Base-by-base conservation (phyloP, 1,140 invertebrate genomes). In the Heliconius melpomene region DNA sequence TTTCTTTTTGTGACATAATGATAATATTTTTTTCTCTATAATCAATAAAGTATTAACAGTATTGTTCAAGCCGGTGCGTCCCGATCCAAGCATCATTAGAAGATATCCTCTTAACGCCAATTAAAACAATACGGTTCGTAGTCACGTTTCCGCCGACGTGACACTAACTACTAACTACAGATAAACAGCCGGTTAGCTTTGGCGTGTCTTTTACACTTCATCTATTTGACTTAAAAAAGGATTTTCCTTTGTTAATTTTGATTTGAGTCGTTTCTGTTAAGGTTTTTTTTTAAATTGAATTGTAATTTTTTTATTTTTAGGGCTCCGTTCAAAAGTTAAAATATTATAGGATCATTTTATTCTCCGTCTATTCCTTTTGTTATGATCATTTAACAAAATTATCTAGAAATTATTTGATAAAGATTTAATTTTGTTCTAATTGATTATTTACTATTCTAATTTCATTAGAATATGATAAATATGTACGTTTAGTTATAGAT, bases 51-150 rank as follows among this genome's bases (percentile, higher is more conserved):
- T 1, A n/a, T 13, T 66, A 26, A 66, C 9, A 29, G 26, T 26
- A 29, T 26, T 66, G n/a, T 66, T 26, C 5, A 11, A 66, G 23
- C 60, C 60, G 26, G 23, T 26, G 60, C n/a, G 60, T 66, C 23
- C 23, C n/a, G 71, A 72, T 72, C 71, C 79, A 72, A 84, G 85
- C 86, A 82, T 87, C 84, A 84, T 87, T 88, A 86, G 82, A 75
- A 75, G 82, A 85, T 83, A 84, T 88, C 80, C 85, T 83, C 75
- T 83, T 82, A 84, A 85, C 81, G 84, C 84, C 83, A 90, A 88
- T 90, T 90, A 87, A 88, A 90, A 86, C 79, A 80, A 86, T 87
- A 86, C 82, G 82, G 84, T 85, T 74, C 84, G 81, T 84, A 83
- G 83, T 80, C 82, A 83, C 83, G 78, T 66, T 84, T 82, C 75